Evolutionary conservation across 2,113 vertebrate species (phyloP).

Genomic region (Notarius quadriscutis): DNA sequence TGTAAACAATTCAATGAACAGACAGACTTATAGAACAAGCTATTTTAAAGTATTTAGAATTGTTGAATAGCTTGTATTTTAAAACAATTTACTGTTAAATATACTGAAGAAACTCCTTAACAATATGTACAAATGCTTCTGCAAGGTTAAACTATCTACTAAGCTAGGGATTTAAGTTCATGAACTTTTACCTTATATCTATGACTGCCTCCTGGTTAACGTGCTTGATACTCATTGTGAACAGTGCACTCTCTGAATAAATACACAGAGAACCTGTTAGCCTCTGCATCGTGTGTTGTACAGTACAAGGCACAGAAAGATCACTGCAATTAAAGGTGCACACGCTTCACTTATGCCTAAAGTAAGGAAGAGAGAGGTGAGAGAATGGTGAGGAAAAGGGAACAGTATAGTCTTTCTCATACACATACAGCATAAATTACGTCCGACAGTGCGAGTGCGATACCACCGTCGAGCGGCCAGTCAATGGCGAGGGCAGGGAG

Average conservation of each 20-base stretch:
- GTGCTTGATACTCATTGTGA: neutral
- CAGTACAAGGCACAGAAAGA: conserved; percentile 48
- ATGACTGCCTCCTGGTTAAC: conserved; percentile 1
- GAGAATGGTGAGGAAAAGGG: conserved; percentile 52
- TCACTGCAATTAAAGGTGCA: conserved; percentile 53
- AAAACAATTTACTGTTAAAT: neutral
- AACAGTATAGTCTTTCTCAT: conserved; percentile 68
- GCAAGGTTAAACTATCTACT: neutral
- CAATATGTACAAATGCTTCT: neutral
- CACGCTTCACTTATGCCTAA: conserved; percentile 56
- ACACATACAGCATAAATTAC: conserved; percentile 91
- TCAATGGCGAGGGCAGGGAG: conserved; percentile 99
- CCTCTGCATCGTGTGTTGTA: conserved; percentile 12
- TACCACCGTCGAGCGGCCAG: conserved; percentile 93
- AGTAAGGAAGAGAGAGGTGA: conserved; percentile 46
- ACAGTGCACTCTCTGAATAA: conserved; percentile 38
- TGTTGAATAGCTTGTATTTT: neutral
- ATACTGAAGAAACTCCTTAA: neutral
- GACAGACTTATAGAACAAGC: neutral
- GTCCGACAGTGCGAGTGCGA: conserved; percentile 89
- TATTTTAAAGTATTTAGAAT: neutral
- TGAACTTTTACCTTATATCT: neutral
- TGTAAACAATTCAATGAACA: neutral
- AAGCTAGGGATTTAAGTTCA: neutral
- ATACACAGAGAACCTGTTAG: conserved; percentile 35